Evolutionary conservation across 2,113 vertebrate species (phyloP).

Genomic region (Oryzias javanicus): DNA sequence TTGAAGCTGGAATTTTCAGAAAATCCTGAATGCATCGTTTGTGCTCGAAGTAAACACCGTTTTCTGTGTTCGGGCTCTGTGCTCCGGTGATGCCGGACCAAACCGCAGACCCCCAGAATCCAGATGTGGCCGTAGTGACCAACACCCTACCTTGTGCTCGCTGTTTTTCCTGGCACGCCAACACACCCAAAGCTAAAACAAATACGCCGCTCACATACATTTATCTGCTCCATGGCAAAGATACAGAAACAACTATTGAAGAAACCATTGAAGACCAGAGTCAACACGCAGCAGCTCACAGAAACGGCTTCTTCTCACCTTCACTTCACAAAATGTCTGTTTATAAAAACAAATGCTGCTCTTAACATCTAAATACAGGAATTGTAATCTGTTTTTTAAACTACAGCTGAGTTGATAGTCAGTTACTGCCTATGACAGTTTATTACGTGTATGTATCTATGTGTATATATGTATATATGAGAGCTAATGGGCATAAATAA

Average conservation of each 20-base stretch:
- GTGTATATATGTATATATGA: too few relatives aligned
- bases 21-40: slow-evolving; percentile 56
- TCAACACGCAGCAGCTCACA: slow-evolving; percentile 61
- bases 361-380: too few relatives aligned
- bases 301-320: slow-evolving; percentile 19
- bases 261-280: slow-evolving; percentile 66
- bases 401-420: too few relatives aligned
- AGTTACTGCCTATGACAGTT: too few relatives aligned
- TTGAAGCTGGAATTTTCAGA: slow-evolving; percentile 46
- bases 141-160: slow-evolving; percentile 69
- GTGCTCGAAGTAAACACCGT: slow-evolving; percentile 44
- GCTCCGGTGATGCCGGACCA: slow-evolving; percentile 16
- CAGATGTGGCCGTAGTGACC: slow-evolving; percentile 61
- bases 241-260: slow-evolving; percentile 58
- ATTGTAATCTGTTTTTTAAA: too few relatives aligned
- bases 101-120: slow-evolving; percentile 62
- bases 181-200: slow-evolving; percentile 65
- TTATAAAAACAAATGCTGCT: too few relatives aligned
- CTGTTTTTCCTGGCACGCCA: slow-evolving; percentile 69
- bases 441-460: too few relatives aligned
- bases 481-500: too few relatives aligned
- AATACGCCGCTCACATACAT: slow-evolving; percentile 67
- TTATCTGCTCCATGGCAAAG: slow-evolving; percentile 58
- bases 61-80: slow-evolving; percentile 37
- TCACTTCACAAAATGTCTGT: neutral